Conservation (phyloP, 2,797 vertebrate genomes). For the Sebastes minor region DNA sequence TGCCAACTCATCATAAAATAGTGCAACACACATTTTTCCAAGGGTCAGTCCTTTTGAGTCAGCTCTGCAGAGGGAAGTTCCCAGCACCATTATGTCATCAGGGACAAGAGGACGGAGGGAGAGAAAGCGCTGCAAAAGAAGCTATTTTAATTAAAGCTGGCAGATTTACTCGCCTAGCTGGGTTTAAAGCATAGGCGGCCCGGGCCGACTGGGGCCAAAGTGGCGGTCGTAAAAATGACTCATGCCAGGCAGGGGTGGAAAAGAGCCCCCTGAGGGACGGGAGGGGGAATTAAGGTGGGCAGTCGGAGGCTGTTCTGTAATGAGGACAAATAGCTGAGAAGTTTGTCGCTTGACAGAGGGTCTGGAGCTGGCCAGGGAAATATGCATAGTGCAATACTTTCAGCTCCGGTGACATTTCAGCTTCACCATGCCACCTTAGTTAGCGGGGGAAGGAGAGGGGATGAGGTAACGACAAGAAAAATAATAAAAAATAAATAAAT, state of each 20-base stretch:
- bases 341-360: conserved; percentile 60
- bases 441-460: neutral
- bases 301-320: conserved; percentile 69
- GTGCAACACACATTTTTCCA: conserved; percentile 40
- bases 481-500: neutral
- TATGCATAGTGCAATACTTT: conserved; percentile 49
- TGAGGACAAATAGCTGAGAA: conserved; percentile 75
- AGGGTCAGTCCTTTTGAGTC: conserved; percentile 59
- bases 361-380: conserved; percentile 48
- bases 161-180: conserved; percentile 79
- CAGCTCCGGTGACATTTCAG: conserved; percentile 49
- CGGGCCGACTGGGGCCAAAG: conserved; percentile 62
- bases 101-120: conserved; percentile 54
- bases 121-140: conserved; percentile 63
- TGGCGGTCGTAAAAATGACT: conserved; percentile 78
- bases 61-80: conserved; percentile 57
- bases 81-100: conserved; percentile 66
- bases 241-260: conserved; percentile 64
- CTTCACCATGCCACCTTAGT: conserved; percentile 14
- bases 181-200: conserved; percentile 67
- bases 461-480: neutral
- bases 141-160: conserved; percentile 83
- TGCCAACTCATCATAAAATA: conserved; percentile 64
- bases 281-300: conserved; percentile 65
- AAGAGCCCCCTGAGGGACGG: conserved; percentile 64